Evolutionary conservation across 2,888 invertebrate genomes (phyloP), one percentile per base, ranked within the genome.

Genomic region (Volucella inflata): DNA sequence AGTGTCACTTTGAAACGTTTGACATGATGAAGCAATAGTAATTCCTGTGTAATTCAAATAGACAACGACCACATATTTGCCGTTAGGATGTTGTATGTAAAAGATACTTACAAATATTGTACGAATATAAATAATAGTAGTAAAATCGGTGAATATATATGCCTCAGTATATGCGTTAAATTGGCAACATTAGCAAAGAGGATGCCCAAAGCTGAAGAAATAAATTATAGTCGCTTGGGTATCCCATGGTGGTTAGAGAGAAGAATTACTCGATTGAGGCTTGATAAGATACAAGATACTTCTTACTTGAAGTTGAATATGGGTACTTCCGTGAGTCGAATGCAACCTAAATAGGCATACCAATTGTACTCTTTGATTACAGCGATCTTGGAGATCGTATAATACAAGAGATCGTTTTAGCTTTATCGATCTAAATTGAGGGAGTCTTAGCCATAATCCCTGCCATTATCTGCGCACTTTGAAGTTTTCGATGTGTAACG

Each of bases 391-490:
- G 14, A 57, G 60, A 59, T 67, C n/a, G 38, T 30, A 30, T 30
- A 30, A 44, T 55, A 46, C 6, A 40, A 48, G 53, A 17, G 14
- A 48, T 48, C 14, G 14, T 8, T 36, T 40, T 6, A 30, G 4
- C 17, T 62, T 51, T 36, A 17, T 72, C 51, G 50, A 44, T 21
- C 16, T 36, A 16, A 60, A 68, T 51, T 30, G 30, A 44, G 42
- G 46, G 44, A 42, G 42, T 42, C 59, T 57, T 51, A 38, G 42
- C 40, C 10, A 60, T 60, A 76, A 76, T 68, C 59, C 38, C 42
- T 76, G 68, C 44, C 59, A 60, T 68, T 76, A 76, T 68, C 59
- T 60, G 36, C 38, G 60, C 51, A 51, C 76, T 76, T 68, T 68
- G 76, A 76, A 44, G 67, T 51, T 50, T 50, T 21, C 21, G 30